These are phyloP conservation scores for Pedetes capensis DNA, from an alignment of 2,113 vertebrate species.

Conservation along the genomic window DNA sequence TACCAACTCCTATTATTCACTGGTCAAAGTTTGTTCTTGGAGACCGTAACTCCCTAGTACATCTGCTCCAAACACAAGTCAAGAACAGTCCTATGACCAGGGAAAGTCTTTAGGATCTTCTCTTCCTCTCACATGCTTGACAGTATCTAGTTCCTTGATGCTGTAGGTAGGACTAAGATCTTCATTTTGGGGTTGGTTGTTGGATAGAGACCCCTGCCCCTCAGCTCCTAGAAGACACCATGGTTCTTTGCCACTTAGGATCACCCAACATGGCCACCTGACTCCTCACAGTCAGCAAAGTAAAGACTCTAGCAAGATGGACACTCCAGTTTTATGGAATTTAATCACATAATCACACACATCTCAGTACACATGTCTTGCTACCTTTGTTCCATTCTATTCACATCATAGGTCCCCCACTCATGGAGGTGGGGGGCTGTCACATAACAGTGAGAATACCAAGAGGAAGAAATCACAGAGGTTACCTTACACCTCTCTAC, in stretches of 20 bases:
- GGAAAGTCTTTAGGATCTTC: neutral
- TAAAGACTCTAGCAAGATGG: neutral
- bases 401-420: neutral
- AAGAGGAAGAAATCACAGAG: neutral
- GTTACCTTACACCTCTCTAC: neutral
- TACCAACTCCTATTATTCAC: neutral
- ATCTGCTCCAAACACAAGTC: neutral
- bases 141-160: neutral
- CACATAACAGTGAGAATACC: neutral
- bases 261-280: neutral
- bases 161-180: neutral
- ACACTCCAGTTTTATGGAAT: neutral
- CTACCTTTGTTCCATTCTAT: neutral
- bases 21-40: too few species aligned
- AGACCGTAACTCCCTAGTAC: neutral
- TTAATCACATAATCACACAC: neutral
- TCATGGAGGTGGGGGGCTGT: neutral
- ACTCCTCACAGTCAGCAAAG: neutral
- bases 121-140: neutral
- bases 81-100: neutral
- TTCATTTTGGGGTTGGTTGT: neutral
- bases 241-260: neutral
- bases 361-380: neutral
- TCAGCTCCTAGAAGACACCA: neutral
- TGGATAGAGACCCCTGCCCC: neutral